A percentile compares a stretch with the other conserved stretches of the same genome.
phyloP scores from a whole-genome alignment of 2,888 invertebrate genomes.

The Agrotis ipsilon region DNA sequence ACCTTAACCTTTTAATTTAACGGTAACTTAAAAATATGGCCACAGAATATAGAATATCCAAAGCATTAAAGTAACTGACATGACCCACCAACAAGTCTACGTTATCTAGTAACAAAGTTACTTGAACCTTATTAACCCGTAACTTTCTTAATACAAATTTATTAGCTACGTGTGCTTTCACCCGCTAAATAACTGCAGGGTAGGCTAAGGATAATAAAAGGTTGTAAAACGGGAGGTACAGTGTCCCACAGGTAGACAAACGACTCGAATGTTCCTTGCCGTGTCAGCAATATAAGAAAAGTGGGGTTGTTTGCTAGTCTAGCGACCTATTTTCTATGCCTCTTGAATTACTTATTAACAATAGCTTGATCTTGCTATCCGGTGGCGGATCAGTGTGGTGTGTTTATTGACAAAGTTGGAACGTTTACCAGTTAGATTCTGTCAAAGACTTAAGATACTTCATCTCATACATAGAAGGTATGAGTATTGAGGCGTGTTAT shows the following conservation, averaged over 20 bases:
- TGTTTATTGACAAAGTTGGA: constrained; percentile 15
- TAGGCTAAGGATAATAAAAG: constrained; percentile 51
- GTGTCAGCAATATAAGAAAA: constrained; percentile 40
- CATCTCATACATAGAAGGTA: not conserved
- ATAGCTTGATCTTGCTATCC: constrained; percentile 17
- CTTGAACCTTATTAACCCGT: constrained; percentile 37
- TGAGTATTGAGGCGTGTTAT: too few species aligned
- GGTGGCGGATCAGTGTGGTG: not conserved
- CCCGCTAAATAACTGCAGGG: constrained; percentile 52
- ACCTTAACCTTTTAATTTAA: constrained; percentile 5
- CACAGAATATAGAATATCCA: not conserved
- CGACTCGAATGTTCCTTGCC: constrained; percentile 35
- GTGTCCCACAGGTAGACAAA: constrained; percentile 47
- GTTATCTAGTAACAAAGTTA: constrained; percentile 28
- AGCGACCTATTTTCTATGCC: constrained; percentile 35
- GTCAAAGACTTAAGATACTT: not conserved
- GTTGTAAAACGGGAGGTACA: constrained; percentile 37
- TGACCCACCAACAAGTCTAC: not conserved
- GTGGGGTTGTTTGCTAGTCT: constrained; percentile 18
- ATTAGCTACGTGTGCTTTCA: constrained; percentile 48
- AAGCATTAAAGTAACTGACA: not conserved
- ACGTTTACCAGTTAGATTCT: not conserved
- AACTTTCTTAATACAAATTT: constrained; percentile 56
- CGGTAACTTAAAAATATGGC: not conserved
- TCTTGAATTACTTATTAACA: constrained; percentile 35